Evolutionary conservation across 1,140 invertebrate species (phyloP).

Genomic region (Neodiprion lecontei): DNA sequence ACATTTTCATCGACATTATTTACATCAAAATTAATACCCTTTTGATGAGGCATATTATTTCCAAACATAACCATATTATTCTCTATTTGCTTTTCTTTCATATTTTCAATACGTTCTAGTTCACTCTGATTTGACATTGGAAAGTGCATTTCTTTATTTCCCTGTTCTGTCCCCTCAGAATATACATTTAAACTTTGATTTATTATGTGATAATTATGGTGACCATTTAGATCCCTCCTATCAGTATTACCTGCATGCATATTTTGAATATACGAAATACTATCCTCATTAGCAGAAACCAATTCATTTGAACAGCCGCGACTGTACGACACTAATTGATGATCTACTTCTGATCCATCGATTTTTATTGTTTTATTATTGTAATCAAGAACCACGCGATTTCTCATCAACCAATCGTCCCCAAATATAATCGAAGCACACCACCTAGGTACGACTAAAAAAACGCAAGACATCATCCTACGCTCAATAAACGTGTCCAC

Average conservation of each 20-base stretch:
- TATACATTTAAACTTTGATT: not conserved
- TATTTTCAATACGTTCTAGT: too few relatives aligned
- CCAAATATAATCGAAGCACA: not conserved
- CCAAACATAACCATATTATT: too few relatives aligned
- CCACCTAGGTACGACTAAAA: not conserved
- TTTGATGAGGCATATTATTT: too few relatives aligned
- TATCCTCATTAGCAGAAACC: not conserved
- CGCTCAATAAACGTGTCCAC: not conserved
- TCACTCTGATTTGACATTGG: too few relatives aligned
- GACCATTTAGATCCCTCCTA: not conserved
- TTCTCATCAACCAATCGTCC: not conserved
- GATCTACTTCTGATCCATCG: not conserved
- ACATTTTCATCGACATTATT: too few relatives aligned
- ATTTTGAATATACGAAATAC: not conserved
- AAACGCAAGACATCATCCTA: not conserved
- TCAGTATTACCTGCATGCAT: not conserved
- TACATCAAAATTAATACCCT: too few relatives aligned
- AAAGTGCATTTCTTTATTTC: too few relatives aligned
- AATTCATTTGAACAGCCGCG: not conserved
- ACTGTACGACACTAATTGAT: not conserved
- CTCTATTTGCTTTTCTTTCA: too few relatives aligned
- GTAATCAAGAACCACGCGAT: not conserved
- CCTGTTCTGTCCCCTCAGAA: not conserved
- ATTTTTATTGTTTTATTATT: not conserved
- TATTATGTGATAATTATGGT: not conserved